Conservation (phyloP, 23 tunicate genomes). For the Halocynthia roretzi region DNA sequence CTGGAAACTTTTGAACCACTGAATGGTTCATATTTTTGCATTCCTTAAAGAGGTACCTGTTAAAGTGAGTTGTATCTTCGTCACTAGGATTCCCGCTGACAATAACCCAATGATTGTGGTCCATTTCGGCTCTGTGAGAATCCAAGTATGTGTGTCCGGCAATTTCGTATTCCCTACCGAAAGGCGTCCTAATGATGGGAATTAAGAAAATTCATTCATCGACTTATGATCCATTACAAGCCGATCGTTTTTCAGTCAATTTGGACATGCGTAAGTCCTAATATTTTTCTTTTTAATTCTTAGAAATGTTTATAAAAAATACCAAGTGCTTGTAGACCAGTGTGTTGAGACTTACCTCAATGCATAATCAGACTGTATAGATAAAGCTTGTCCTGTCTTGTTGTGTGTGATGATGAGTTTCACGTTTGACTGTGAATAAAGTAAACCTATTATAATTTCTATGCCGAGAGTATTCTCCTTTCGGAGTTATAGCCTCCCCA, state of each 20-base stretch:
- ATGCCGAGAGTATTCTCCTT: no score
- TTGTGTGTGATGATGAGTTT: slow-evolving; percentile 74
- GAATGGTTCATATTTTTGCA: not conserved
- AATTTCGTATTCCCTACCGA: slow-evolving; percentile 86
- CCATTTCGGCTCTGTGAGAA: slow-evolving; percentile 79
- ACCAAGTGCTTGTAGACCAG: no score
- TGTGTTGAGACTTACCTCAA: slow-evolving; percentile 43
- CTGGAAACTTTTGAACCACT: no score
- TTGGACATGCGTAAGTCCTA: not conserved
- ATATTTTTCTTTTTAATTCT: not conserved
- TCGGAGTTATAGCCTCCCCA: no score
- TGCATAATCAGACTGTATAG: slow-evolving; percentile 44
- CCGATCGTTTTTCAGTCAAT: no score
- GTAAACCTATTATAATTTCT: no score
- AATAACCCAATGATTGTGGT: slow-evolving; percentile 90
- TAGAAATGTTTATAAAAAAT: not conserved
- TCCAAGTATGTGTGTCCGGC: slow-evolving; percentile 70
- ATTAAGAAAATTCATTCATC: not conserved
- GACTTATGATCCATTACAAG: no score
- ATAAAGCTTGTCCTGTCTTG: slow-evolving; percentile 79
- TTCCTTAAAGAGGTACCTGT: slow-evolving; percentile 33
- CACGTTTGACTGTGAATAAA: slow-evolving; percentile 39
- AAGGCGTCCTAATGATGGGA: slow-evolving; percentile 49
- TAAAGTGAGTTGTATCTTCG: slow-evolving; percentile 51
- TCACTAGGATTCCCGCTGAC: slow-evolving; percentile 93